These are phyloP conservation scores for Rhyacophila brunnea DNA, from an alignment of 1,140 invertebrate species.

Conservation along the genomic window DNA sequence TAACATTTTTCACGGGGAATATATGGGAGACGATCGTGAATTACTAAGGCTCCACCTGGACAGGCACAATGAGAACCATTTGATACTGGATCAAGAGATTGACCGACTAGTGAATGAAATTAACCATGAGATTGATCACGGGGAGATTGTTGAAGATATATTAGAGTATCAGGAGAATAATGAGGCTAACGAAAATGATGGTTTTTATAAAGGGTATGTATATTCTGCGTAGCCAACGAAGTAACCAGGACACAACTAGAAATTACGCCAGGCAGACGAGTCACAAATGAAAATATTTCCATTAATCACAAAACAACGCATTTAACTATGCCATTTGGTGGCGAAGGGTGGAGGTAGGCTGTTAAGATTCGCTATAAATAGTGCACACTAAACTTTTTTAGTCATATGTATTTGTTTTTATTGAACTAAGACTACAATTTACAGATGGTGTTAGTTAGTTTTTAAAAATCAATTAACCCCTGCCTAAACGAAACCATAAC, in stretches of 20 bases:
- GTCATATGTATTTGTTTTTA: no score
- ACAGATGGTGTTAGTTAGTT: no score
- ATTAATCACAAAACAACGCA: background rate
- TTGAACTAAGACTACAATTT: no score
- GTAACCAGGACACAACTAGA: background rate
- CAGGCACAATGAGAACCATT: slow-evolving; percentile 22
- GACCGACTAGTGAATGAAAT: background rate
- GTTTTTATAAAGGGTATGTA: slow-evolving; percentile 7
- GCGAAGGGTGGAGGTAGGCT: no score
- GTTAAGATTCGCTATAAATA: no score
- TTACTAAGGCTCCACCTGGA: slow-evolving; percentile 12
- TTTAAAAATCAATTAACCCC: no score
- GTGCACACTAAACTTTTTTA: no score
- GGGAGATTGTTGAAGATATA: slow-evolving; percentile 12
- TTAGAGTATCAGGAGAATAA: slow-evolving; percentile 18
- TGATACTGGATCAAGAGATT: background rate
- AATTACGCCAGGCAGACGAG: background rate
- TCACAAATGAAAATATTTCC: background rate
- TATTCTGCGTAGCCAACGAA: background rate
- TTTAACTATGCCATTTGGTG: no score
- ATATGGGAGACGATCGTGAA: slow-evolving; percentile 9
- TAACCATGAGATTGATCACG: background rate
- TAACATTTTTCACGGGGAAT: slow-evolving; percentile 9
- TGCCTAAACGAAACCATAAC: no score
- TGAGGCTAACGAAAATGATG: slow-evolving; percentile 21